phyloP scores from a whole-genome alignment of 2,797 vertebrate species.

The Smutsia temminckii region DNA sequence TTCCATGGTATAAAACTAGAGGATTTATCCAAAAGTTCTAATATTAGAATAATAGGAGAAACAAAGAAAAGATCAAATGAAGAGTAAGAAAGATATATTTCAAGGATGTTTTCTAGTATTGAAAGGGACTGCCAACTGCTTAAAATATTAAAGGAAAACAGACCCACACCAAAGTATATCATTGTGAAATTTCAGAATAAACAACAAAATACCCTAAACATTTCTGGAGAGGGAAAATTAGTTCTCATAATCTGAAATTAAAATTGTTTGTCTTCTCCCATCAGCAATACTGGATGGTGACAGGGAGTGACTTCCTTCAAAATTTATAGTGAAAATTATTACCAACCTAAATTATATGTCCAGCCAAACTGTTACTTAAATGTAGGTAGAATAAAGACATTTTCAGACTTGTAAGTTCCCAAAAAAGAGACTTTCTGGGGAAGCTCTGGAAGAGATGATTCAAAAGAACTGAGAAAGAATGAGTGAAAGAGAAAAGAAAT shows the following conservation, averaged over 20 bases:
- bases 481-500: background rate
- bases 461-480: background rate
- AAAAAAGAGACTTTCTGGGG: background rate
- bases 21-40: background rate
- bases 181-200: conserved; percentile 20
- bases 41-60: background rate
- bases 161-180: background rate
- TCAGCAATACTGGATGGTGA: background rate
- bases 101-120: background rate
- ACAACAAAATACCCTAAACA: background rate
- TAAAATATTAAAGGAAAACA: background rate
- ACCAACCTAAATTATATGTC: background rate
- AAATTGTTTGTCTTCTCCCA: background rate
- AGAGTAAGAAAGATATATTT: background rate
- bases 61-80: conserved; percentile 33
- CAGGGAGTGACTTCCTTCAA: background rate
- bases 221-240: background rate
- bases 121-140: background rate
- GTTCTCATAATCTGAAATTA: conserved; percentile 15
- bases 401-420: conserved; percentile 2
- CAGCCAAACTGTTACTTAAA: background rate
- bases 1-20: background rate
- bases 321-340: background rate
- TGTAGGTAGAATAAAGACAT: background rate
- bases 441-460: background rate